Base-by-base conservation (phyloP, 2,888 invertebrate species). In the Ochlodes sylvanus region DNA sequence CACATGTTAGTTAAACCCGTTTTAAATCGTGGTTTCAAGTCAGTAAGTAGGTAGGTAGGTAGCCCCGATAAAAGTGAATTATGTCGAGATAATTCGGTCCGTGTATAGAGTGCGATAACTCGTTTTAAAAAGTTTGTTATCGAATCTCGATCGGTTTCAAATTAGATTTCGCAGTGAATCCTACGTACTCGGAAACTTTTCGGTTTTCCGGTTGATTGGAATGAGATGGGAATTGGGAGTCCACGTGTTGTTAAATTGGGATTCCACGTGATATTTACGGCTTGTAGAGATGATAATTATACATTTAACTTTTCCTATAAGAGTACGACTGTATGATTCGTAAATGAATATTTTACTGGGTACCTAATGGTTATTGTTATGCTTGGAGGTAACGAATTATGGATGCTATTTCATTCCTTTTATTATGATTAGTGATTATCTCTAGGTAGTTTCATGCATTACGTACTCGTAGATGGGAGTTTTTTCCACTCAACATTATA, bases 181-280 rank as follows among this genome's bases (percentile, higher is more conserved):
- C 9, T n/a, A 54, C 34, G n/a, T 55, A 65, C 7, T 54, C 34
- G 32, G 50, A 50, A 65, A 58, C 50, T 58, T 65, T 65, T 58
- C 65, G 58, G 65, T 58, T 52, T 65, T 65, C 65, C 58, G 65
- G 21, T n/a, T 58, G 65, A 65, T 65, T 65, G 65, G 58, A 65
- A 52, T 52, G 58, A 54, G 52, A 54, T 66, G 52, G 50, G 50
- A 60, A 42, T 58, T 21, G 52, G 52, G 41, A 41, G 7, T 54
- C 19, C 10, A 12, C 17, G 52, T 17, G 52, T 32, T 58, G 50
- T 54, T 42, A 12, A 27, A 27, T 27, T 27, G 27, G 27, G 27
- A 4, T 27, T 27, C 27, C 27, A 27, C 27, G 27, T 27, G 27
- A 4, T 27, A 27, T 27, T 27, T 27, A 27, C 27, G 5, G 27